These are phyloP conservation scores for Coracopsis vasa DNA, from an alignment of 2,113 vertebrate species.

Conservation along the genomic window DNA sequence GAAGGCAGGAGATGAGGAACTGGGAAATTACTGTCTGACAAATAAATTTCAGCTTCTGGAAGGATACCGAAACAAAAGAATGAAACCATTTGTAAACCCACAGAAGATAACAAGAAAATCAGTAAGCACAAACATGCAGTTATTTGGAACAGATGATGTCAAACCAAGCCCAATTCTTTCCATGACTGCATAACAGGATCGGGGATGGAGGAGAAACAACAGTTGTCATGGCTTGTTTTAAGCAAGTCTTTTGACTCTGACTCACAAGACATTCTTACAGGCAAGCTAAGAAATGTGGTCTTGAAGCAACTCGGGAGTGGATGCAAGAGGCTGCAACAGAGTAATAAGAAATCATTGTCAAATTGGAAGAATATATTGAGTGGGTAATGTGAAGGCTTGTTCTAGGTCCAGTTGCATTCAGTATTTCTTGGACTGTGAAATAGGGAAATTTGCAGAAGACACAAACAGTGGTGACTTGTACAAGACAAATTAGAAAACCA, in stretches of 20 bases:
- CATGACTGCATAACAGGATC: conserved; percentile 40
- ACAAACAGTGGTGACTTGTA: background rate
- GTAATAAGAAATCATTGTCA: background rate
- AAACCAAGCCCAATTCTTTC: conserved; percentile 45
- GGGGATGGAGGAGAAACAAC: conserved; percentile 43
- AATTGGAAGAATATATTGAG: background rate
- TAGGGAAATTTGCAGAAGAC: background rate
- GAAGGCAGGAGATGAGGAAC: conserved; percentile 13
- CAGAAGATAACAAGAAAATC: conserved; percentile 49
- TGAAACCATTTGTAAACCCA: conserved; percentile 14
- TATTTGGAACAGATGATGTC: conserved; percentile 57
- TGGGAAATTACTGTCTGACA: conserved; percentile 4
- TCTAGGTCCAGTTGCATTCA: background rate
- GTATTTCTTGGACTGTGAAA: background rate
- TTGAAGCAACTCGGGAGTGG: background rate
- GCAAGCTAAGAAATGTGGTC: conserved; percentile 22
- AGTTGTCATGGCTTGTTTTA: conserved; percentile 57
- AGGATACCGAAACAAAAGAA: background rate
- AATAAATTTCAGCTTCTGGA: conserved; percentile 23
- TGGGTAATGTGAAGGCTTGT: background rate
- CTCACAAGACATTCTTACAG: conserved; percentile 35
- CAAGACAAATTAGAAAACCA: background rate
- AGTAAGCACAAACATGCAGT: conserved; percentile 41
- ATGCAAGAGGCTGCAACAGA: background rate
- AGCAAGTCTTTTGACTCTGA: conserved; percentile 55